Evolutionary conservation across 1,140 invertebrate genomes (phyloP).

Genomic region (Diachasmimorpha longicaudata): DNA sequence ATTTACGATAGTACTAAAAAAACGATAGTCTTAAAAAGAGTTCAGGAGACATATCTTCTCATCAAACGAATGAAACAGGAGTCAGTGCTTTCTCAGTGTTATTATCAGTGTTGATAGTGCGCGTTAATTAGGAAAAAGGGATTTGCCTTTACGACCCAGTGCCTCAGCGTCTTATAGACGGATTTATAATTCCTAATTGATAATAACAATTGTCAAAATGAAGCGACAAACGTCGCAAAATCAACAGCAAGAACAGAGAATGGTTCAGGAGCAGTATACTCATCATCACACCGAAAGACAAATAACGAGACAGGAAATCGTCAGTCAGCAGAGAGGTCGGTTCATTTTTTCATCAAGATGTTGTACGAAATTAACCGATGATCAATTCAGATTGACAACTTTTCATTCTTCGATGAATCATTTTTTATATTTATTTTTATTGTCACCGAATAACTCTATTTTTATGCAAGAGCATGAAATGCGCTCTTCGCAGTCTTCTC

Average conservation of each 20-base stretch:
- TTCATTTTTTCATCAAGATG: constrained; percentile 25
- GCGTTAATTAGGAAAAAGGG: constrained; percentile 26
- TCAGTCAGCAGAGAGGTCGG: constrained; percentile 81
- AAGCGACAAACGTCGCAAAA: constrained; percentile 65
- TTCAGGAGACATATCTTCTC: constrained; percentile 16
- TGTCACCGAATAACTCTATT: constrained; percentile 50
- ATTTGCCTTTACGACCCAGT: constrained; percentile 26
- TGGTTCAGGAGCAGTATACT: constrained; percentile 57
- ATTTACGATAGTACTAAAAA: constrained; percentile 17
- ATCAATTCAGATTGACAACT: constrained; percentile 25
- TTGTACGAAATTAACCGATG: not conserved
- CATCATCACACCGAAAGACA: constrained; percentile 79
- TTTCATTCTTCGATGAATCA: too few species aligned
- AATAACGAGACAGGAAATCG: constrained; percentile 74
- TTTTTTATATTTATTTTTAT: constrained; percentile 32
- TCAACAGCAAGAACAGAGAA: constrained; percentile 45
- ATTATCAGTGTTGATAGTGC: constrained; percentile 38
- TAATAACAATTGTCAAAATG: constrained; percentile 57
- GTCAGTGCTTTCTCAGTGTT: not conserved
- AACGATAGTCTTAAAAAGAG: constrained; percentile 24
- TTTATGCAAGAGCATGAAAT: constrained; percentile 47
- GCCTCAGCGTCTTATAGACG: constrained; percentile 23
- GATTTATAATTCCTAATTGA: constrained; percentile 19
- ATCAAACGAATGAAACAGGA: constrained; percentile 10
- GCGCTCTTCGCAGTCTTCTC: constrained; percentile 32